These are phyloP conservation scores for Carposina sasakii DNA, from an alignment of 1,140 invertebrate genomes.

Conservation along the genomic window DNA sequence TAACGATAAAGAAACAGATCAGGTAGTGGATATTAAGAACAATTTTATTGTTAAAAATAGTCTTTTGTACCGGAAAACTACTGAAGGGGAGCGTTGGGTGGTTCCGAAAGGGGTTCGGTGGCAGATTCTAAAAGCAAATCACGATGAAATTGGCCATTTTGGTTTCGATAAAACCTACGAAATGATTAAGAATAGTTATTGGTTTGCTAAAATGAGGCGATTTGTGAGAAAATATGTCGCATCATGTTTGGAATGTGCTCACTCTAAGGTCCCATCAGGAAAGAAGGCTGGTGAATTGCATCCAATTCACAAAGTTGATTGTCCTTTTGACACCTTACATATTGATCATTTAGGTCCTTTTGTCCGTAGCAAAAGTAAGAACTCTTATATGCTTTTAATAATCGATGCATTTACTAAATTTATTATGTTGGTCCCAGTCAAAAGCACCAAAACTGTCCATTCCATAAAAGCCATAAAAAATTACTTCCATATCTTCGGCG, in stretches of 20 bases:
- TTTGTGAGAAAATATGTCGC: not conserved
- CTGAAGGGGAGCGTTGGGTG: not conserved
- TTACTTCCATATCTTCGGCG: not conserved
- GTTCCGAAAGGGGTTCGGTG: conserved; percentile 1
- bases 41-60: not conserved
- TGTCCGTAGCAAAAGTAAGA: not conserved
- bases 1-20: not conserved
- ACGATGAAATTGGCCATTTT: conserved; percentile 4
- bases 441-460: not conserved
- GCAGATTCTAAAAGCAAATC: not conserved
- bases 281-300: conserved; percentile 2
- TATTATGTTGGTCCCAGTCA: conserved; percentile 1
- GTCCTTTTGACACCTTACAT: not conserved
- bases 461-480: not conserved
- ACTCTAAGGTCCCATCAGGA: not conserved
- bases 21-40: not conserved
- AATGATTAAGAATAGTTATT: not conserved
- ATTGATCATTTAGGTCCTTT: conserved; percentile 2
- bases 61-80: not conserved
- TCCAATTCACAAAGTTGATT: not conserved
- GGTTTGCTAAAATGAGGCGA: conserved; percentile 3
- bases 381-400: not conserved
- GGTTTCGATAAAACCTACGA: conserved; percentile 4
- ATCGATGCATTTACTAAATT: conserved; percentile 2
- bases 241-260: conserved; percentile 1